Percentiles rank a stretch among this genome's conserved stretches.
Evolutionary conservation across 2,113 vertebrate species (phyloP).

Genomic region (Formicarius rufipectus): DNA sequence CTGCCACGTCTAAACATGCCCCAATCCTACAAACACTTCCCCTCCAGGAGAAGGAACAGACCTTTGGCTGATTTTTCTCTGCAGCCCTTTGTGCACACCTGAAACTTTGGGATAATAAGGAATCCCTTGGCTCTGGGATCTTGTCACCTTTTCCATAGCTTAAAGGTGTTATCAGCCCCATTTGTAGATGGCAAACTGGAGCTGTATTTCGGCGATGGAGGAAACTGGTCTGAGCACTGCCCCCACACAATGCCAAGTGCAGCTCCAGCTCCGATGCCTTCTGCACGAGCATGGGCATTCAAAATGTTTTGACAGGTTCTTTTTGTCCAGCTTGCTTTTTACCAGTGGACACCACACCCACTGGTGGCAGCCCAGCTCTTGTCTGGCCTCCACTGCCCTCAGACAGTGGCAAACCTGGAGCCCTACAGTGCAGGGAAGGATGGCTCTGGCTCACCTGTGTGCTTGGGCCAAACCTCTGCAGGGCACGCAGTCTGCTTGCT

Average conservation of each 20-base stretch:
- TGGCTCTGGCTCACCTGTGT: fast-evolving
- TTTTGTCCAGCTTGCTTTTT: not conserved
- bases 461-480: not conserved
- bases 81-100: not conserved
- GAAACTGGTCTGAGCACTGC: not conserved
- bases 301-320: not conserved
- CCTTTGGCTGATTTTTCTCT: not conserved
- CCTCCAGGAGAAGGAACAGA: constrained; percentile 33
- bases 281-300: fast-evolving
- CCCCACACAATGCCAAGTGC: not conserved
- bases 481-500: not conserved
- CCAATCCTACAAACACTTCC: constrained; percentile 32
- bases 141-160: not conserved
- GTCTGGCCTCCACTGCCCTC: not conserved
- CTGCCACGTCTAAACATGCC: constrained; percentile 43
- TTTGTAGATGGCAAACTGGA: not conserved
- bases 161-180: fast-evolving
- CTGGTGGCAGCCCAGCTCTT: not conserved
- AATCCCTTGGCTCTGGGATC: not conserved
- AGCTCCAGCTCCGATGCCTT: not conserved
- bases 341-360: not conserved
- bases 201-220: fast-evolving
- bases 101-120: not conserved
- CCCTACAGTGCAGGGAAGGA: not conserved
- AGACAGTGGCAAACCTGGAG: not conserved